These are phyloP conservation scores for Benitochromis conjunctus DNA, from an alignment of 2,113 vertebrate species.

Conservation along the genomic window DNA sequence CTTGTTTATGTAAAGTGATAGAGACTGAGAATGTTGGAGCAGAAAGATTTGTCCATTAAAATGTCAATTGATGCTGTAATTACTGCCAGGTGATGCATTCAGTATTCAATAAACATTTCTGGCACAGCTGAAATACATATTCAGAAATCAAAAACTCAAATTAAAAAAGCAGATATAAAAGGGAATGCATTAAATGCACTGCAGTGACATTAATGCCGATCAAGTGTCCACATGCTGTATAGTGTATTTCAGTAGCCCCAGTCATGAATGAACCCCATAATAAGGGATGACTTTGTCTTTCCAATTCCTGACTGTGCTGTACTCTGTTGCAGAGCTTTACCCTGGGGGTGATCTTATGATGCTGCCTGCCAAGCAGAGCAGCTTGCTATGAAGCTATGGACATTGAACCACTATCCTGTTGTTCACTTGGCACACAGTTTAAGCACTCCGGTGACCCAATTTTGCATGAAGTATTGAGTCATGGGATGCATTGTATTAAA, in stretches of 20 bases:
- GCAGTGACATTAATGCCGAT: background rate
- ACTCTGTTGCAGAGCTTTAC: slow-evolving; percentile 36
- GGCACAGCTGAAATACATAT: background rate
- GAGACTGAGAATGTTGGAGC: background rate
- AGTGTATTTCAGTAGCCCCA: background rate
- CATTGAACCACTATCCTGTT: slow-evolving; percentile 50
- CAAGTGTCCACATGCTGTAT: background rate
- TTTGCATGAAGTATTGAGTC: slow-evolving; percentile 33
- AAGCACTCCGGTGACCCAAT: slow-evolving; percentile 51
- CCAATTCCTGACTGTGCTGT: slow-evolving; percentile 8
- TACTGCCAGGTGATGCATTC: background rate
- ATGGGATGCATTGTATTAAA: slow-evolving; percentile 7
- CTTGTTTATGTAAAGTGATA: background rate
- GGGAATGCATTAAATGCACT: background rate
- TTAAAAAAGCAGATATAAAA: background rate
- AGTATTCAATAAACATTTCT: background rate
- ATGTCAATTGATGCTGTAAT: background rate
- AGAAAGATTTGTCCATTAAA: background rate
- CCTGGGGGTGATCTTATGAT: slow-evolving; percentile 42
- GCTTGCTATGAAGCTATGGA: slow-evolving; percentile 38
- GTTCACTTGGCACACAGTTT: slow-evolving; percentile 34
- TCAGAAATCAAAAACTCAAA: background rate
- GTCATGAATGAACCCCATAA: slow-evolving; percentile 2
- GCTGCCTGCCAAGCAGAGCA: slow-evolving; percentile 42
- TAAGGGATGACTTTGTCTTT: slow-evolving; percentile 31